Percentiles rank a stretch among this genome's conserved stretches.
These are phyloP conservation scores for Aporophyla nigra DNA, from an alignment of 2,888 invertebrate species.

Conservation along the genomic window DNA sequence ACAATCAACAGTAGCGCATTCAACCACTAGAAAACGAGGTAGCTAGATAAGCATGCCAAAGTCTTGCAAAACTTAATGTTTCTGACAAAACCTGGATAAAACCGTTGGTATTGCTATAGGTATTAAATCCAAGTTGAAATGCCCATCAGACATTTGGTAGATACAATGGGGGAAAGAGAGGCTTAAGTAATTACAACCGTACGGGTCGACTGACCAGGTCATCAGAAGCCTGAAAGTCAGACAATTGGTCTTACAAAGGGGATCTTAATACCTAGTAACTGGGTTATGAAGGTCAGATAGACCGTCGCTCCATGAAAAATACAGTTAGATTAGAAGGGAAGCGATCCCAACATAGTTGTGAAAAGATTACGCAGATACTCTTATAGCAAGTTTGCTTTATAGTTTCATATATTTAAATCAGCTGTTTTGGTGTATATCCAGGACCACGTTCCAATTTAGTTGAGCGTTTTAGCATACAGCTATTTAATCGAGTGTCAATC, in stretches of 20 bases:
- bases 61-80: no score
- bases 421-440: not conserved
- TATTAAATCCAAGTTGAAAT: not conserved
- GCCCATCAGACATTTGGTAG: not conserved
- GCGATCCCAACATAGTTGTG: no score
- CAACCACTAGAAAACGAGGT: not conserved
- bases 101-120: not conserved
- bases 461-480: slow-evolving; percentile 15
- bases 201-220: no score
- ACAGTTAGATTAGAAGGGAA: no score
- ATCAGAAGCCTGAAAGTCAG: no score
- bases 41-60: not conserved
- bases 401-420: not conserved
- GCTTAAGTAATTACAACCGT: no score
- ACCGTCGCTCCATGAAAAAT: no score
- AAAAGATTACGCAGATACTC: not conserved
- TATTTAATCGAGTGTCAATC: slow-evolving; percentile 58
- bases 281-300: no score
- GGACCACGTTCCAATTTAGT: not conserved
- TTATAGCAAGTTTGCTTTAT: not conserved
- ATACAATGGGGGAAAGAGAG: not conserved
- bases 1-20: not conserved
- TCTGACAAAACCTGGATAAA: not conserved
- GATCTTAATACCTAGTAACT: no score
- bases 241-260: no score